Evolutionary conservation across 2,797 vertebrate species (phyloP).

Genomic region (Bryconaethiops microstoma): DNA sequence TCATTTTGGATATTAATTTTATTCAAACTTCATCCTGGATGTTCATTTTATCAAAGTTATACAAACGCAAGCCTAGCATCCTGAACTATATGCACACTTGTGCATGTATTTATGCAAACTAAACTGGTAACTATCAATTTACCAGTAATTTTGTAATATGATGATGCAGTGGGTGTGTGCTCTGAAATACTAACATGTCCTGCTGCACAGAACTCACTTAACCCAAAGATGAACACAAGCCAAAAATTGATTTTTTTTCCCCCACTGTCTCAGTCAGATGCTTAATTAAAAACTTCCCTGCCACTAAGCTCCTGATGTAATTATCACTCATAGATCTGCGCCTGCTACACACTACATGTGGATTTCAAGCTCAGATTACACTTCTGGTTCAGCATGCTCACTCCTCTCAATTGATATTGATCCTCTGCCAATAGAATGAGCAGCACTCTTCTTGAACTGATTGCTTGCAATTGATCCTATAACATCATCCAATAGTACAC

Average conservation of each 20-base stretch:
- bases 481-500: neutral
- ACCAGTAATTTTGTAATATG: no score
- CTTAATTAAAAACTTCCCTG: constrained; percentile 41
- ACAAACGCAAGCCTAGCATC: no score
- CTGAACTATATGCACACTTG: no score
- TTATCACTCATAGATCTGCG: constrained; percentile 39
- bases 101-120: no score
- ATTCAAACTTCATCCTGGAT: no score
- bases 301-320: constrained; percentile 23
- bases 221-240: neutral
- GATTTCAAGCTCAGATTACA: neutral
- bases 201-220: neutral
- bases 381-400: neutral
- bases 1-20: no score
- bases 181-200: neutral
- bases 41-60: no score
- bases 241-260: constrained; percentile 19
- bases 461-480: constrained; percentile 1
- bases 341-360: neutral
- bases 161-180: no score
- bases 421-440: constrained; percentile 5
- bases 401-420: neutral
- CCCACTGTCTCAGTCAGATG: constrained; percentile 16
- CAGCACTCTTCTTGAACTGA: neutral
- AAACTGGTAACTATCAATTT: no score